Evolutionary conservation across 1,140 invertebrate genomes (phyloP), one percentile per base, ranked within the genome.

Genomic region (Harpegnathos saltator): DNA sequence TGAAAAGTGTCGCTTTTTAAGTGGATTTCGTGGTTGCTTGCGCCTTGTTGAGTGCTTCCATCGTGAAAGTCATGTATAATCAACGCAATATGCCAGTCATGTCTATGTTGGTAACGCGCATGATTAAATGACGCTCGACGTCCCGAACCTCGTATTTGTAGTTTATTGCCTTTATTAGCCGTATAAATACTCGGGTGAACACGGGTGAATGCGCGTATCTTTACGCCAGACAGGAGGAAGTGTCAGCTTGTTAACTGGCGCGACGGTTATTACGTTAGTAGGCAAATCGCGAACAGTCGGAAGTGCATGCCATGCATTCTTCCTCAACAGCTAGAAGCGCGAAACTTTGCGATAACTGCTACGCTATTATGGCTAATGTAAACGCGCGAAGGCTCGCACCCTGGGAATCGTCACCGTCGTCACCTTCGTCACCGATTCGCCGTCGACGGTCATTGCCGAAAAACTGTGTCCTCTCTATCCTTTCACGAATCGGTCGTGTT

Each of bases 191-290:
- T 69, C 68, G 69, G 17, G 14, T n/a, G n/a, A n/a, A n/a, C n/a
- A 14, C 33, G 17, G 24, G 17, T 15, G 7, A 81, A 73, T 74
- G 38, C 33, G 66, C 44, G 38, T 81, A 26, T 84, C 48, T 82
- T 62, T 69, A 52, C 50, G 38, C 44, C 26, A 44, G 59, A 38
- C 48, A 12, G 26, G 24, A 71, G 77, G 59, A 82, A 84, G 48
- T 56, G 68, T 58, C 50, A 72, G 50, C 62, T 74, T 58, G 78
- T 68, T 73, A 85, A 85, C 63, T 73, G 52, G 44, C 52, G 62
- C 52, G 52, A 58, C 59, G 26, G n/a, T 74, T 85, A 85, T 82
- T 85, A 48, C 62, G 61, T 85, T 85, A 85, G 69, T 15, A 81
- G 75, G 56, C 17, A 62, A 84, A 29, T 24, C 61, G 48, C n/a